Evolutionary conservation across 2,797 vertebrate species (phyloP).

Genomic region (Xenops minutus): DNA sequence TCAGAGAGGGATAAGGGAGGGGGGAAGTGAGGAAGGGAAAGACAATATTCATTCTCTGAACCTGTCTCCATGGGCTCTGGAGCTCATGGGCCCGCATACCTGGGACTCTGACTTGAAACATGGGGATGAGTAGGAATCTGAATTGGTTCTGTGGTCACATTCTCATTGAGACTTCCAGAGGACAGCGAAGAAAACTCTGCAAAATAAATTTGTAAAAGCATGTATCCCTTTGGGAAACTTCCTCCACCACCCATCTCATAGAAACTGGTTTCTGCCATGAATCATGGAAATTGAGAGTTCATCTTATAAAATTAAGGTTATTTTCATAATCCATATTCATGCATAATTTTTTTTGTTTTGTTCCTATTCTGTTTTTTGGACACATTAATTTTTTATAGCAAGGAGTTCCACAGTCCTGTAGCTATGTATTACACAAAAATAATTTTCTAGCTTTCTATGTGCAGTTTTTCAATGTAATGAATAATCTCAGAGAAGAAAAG

Average conservation of each 20-base stretch:
- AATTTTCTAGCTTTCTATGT: neutral
- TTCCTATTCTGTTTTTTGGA: neutral
- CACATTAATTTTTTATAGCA: neutral
- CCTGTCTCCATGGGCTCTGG: neutral
- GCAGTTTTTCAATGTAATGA: neutral
- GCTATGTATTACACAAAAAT: neutral
- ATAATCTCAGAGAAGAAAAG: neutral
- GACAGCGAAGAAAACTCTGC: neutral
- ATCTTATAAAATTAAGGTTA: neutral
- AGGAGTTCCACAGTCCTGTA: neutral
- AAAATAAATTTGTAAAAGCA: neutral
- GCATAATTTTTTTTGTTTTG: neutral
- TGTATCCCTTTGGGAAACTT: neutral
- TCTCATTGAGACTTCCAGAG: neutral
- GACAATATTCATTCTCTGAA: neutral
- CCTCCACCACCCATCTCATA: neutral
- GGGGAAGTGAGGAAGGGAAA: neutral
- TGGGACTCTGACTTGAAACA: neutral
- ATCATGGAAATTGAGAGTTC: neutral
- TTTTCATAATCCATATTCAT: neutral
- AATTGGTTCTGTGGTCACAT: neutral
- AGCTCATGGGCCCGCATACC: neutral
- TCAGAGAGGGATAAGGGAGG: neutral
- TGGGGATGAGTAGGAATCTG: neutral
- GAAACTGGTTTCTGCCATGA: neutral